Evolutionary conservation across 2,888 invertebrate genomes (phyloP), one percentile per base, ranked within the genome.

Genomic region (Caenorhabditis japonica): DNA sequence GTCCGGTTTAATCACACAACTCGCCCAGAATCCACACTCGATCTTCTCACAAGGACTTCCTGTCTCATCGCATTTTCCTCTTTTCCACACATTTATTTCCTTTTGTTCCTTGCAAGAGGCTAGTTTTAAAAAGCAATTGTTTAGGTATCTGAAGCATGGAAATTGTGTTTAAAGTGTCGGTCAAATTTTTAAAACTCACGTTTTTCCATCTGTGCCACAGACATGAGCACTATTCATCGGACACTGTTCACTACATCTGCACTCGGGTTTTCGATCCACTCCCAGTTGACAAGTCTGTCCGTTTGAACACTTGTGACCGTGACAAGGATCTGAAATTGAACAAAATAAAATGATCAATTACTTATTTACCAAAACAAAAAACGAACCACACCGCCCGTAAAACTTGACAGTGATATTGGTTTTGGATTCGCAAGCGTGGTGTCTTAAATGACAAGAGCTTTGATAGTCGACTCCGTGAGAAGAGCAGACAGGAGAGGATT

Each of bases 241-340:
- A 88, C 94, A 94, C 15, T 92, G 83, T 38, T 81, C 91, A 0
- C 93, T 93, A 88, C 95, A 95, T 79, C 92, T 92, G 88, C 94
- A 95, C 60, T 92, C 91, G 1, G 94, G 94, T 60, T 92, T 92
- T 1, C 94, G 94, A 64, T 91, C 92, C 25, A 92, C 91, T 89
- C 94, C 92, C 85, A 95, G 91, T 44, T 92, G 91, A 88, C 95
- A 95, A 78, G 92, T 92, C 87, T 94, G 93, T 55, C 93, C 92
- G 8, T 91, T 89, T 47, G 91, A 91, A 88, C 94, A 95, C 76
- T 92, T 91, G 39, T 93, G 91, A 41, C 91, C 91, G 82, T 92
- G 91, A 88, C 95, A 95, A 0, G 94, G 94, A 88, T 94, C 94
- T 74, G 13, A 4, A 49, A 15, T 15, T 17, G 4, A 10, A 33